Evolutionary conservation across 2,888 invertebrate species (phyloP).

Genomic region (Stenotaenia linearis): DNA sequence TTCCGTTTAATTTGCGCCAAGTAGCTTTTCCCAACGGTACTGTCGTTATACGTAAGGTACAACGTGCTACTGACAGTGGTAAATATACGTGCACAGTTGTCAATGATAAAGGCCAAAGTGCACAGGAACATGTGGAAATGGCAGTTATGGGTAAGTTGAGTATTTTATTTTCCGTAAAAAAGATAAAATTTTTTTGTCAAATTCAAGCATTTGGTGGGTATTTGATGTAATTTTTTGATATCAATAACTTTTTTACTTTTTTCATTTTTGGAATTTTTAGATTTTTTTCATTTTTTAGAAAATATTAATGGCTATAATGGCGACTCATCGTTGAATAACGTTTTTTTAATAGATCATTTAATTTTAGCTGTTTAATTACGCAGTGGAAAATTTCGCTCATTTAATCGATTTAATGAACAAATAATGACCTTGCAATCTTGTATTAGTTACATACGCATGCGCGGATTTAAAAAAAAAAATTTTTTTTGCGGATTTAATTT

Average conservation of each 20-base stretch:
- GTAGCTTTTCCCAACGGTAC: constrained; percentile 90
- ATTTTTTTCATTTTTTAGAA: background rate
- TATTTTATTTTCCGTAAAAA: background rate
- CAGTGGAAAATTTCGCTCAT: background rate
- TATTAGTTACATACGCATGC: background rate
- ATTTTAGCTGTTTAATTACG: background rate
- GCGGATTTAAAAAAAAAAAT: too few relatives aligned
- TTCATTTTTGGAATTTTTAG: background rate
- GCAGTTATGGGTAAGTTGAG: constrained; percentile 80
- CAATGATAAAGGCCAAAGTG: constrained; percentile 84
- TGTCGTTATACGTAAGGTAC: constrained; percentile 87
- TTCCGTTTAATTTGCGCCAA: constrained; percentile 91
- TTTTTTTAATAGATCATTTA: background rate
- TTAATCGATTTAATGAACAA: constrained; percentile 16
- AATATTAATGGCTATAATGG: background rate
- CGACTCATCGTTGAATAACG: background rate
- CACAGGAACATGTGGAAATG: constrained; percentile 79
- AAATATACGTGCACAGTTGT: constrained; percentile 90
- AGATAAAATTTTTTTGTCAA: background rate
- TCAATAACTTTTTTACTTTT: background rate
- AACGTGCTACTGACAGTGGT: constrained; percentile 85
- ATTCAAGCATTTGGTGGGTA: background rate
- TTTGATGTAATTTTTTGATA: background rate
- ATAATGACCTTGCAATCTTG: background rate
- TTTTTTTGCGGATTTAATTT: background rate